Evolutionary conservation across 2,113 vertebrate species (phyloP), one percentile per base, ranked within the genome.

Genomic region (Cettia cetti): DNA sequence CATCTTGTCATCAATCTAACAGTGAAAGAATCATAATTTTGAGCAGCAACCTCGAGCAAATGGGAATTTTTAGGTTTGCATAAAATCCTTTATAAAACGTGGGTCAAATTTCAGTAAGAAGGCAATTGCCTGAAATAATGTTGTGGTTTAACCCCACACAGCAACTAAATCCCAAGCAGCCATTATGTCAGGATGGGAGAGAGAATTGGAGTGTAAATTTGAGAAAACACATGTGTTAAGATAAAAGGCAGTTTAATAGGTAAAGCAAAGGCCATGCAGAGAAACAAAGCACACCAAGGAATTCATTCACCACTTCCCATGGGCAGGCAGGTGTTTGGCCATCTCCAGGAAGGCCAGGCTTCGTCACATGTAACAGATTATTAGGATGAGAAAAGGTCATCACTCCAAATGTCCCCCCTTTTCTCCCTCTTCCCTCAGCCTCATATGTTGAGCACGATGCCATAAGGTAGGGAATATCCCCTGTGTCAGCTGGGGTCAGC

Each of bases 91-190:
- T 47, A 40, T 26, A 70, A 94, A 90, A 89, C 4, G 1, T 10
- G 66, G 20, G 81, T 92, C 84, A 94, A 56, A 96, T 88, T 90
- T 95, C 69, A 86, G 23, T 47, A 69, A 18, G 63, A 87, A 88
- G 47, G 85, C 57, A 93, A 92, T 33, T 52, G 27, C 84, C 92
- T 87, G 56, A 54, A 31, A 53, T 35, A 68, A 61, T 54, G 40
- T 19, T 24, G 8, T 42, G 53, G 47, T 69, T 69, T 69, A 69
- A 47, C 47, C 35, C 22, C 26, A 82, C 31, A 8, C 15, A 53
- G 40, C 12, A 76, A 42, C 12, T 40, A 68, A 61, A 37, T 50
- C 23, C 12, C 24, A 47, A 15, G 22, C 17, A 76, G 30, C 47
- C n/a, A 42, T 47, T 35, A 49, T 16, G 31, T 42, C n/a, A 54